Evolutionary conservation across 2,113 vertebrate genomes (phyloP).

Genomic region (Sebastes fasciatus): DNA sequence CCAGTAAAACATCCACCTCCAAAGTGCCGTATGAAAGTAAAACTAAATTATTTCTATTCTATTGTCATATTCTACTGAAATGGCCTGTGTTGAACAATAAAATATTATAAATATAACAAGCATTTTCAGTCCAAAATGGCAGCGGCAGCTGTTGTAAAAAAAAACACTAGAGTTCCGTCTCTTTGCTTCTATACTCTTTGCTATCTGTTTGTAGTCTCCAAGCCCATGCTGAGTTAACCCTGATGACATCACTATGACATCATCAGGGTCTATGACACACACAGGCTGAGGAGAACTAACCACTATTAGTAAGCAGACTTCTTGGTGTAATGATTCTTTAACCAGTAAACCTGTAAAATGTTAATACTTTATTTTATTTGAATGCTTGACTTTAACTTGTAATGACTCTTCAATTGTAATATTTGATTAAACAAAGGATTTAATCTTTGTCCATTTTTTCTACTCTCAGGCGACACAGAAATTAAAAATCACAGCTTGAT

Average conservation of each 20-base stretch:
- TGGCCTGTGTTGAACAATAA: no score
- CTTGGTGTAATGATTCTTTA: not conserved
- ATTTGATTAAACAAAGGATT: not conserved
- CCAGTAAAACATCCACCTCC: no score
- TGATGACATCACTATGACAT: not conserved
- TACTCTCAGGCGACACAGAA: not conserved
- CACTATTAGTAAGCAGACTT: not conserved
- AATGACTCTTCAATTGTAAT: not conserved
- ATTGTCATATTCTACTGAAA: no score
- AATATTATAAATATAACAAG: no score
- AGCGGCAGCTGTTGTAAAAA: no score
- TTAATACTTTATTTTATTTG: not conserved
- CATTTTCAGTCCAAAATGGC: no score
- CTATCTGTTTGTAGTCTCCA: not conserved
- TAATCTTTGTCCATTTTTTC: not conserved
- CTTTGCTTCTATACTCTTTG: no score
- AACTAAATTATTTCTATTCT: no score
- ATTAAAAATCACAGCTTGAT: slow-evolving; percentile 10
- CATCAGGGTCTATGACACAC: not conserved
- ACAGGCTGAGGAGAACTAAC: not conserved
- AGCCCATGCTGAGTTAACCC: not conserved
- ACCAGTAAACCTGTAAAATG: not conserved
- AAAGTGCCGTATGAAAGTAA: no score
- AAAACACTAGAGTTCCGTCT: no score
- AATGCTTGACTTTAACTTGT: not conserved